Evolutionary conservation across 2,888 invertebrate species (phyloP), one percentile per base, ranked within the genome.

Genomic region (Euzetes globulus): DNA sequence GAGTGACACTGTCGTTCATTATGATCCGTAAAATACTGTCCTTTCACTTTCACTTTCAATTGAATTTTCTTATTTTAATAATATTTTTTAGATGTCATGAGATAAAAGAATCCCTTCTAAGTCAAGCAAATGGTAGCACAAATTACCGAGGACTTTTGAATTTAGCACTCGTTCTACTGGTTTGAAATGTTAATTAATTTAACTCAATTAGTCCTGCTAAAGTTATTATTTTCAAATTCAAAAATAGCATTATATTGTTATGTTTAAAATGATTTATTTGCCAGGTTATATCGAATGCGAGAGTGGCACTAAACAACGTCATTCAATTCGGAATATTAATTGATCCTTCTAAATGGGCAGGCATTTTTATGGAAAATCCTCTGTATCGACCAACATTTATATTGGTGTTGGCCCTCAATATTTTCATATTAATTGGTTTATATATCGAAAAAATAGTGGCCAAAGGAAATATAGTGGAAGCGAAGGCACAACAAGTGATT

Each of bases 291-390:
- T 96, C 80, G 90, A 97, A 86, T 93, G 94, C 84, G 19, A 81
- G 86, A 74, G 82, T 86, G 9, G 85, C 85, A 74, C 86, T 99
- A 79, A 98, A 99, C 86, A 99, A 99, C 85, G 88, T 98, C 79
- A 88, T 98, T 76, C 98, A 97, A 92, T 96, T 96, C 86, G 98
- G 98, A 70, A 88, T 98, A 77, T 88, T 95, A 83, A 92, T 98
- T 52, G 94, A 97, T 85, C 97, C 97, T 5, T 82, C 91, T 73
- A 90, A 92, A 82, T 96, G 94, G 93, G 85, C 94, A 74, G 29
- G 47, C 11, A 87, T 89, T 80, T 88, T 94, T 68, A 84, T 95
- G 78, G 89, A 92, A 78, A 90, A 91, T 33, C 83, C 84, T 19
- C 89, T 82, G 79, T 82, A 82, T 74, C 84, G 83, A 82, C 85